Percentiles rank a stretch among this genome's conserved stretches.
Conservation (phyloP, 1,140 invertebrate genomes). For the Kradibia gibbosae region DNA sequence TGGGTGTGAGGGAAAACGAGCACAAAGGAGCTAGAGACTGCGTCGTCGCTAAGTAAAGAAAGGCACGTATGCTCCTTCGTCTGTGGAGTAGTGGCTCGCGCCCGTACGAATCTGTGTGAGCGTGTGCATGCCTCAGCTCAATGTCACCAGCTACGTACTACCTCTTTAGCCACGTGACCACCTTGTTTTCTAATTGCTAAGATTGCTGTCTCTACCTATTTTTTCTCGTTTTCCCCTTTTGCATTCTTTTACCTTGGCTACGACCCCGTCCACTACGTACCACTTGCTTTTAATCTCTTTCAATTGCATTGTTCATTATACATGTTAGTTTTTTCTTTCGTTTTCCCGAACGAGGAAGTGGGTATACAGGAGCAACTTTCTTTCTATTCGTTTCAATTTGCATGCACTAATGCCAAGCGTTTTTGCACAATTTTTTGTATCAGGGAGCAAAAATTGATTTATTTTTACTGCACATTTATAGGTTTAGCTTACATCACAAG, state of each 20-base stretch:
- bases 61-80: not conserved
- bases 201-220: slow-evolving; percentile 28
- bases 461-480: not conserved
- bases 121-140: not conserved
- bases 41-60: slow-evolving; percentile 5
- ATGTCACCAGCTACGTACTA: not conserved
- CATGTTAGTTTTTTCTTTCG: not conserved
- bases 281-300: slow-evolving; percentile 32
- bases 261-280: not conserved
- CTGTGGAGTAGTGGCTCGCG: not conserved
- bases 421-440: not conserved
- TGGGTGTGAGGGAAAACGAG: slow-evolving; percentile 19
- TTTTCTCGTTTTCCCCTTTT: slow-evolving; percentile 9
- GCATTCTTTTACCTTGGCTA: not conserved
- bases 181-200: slow-evolving; percentile 45
- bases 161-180: slow-evolving; percentile 12
- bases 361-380: not conserved
- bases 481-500: too few species aligned
- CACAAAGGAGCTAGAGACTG: slow-evolving; percentile 4
- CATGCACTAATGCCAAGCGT: not conserved
- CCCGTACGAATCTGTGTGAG: not conserved
- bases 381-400: slow-evolving; percentile 6
- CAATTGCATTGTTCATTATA: slow-evolving; percentile 30
- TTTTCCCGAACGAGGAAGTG: not conserved
- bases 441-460: not conserved